These are phyloP conservation scores for Scalopus aquaticus DNA, from an alignment of 2,113 vertebrate genomes.

Conservation along the genomic window DNA sequence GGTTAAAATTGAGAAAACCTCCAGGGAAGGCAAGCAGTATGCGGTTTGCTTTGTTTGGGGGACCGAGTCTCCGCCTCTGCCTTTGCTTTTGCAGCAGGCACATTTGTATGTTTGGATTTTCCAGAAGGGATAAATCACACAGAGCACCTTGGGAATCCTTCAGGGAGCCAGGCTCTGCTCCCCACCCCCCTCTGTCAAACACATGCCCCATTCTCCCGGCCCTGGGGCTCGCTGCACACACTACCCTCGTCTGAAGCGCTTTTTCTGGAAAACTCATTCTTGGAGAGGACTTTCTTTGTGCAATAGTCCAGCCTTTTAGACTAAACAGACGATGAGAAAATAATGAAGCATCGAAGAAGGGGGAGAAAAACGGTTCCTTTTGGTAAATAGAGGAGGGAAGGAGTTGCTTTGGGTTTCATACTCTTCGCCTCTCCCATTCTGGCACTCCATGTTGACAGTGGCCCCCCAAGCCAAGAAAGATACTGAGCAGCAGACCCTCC, in stretches of 20 bases:
- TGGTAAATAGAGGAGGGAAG: constrained; percentile 69
- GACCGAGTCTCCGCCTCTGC: not conserved
- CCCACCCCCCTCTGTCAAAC: constrained; percentile 52
- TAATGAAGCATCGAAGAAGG: constrained; percentile 45
- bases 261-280: constrained; percentile 80
- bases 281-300: constrained; percentile 83
- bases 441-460: not conserved
- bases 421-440: constrained; percentile 32
- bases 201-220: constrained; percentile 66
- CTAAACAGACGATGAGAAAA: constrained; percentile 83
- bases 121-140: constrained; percentile 78
- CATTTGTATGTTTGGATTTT: constrained; percentile 76
- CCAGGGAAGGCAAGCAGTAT: rapidly evolving
- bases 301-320: constrained; percentile 79
- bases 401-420: constrained; percentile 57
- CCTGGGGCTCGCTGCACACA: rapidly evolving
- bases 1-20: not conserved
- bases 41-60: not conserved
- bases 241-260: not conserved
- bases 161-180: not conserved
- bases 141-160: constrained; percentile 53
- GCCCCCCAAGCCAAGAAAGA: not conserved
- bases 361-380: constrained; percentile 50
- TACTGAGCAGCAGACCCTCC: not conserved
- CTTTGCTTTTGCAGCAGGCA: constrained; percentile 22